phyloP scores from a whole-genome alignment of 2,797 vertebrate species.

The Hephaestus fuliginosus region DNA sequence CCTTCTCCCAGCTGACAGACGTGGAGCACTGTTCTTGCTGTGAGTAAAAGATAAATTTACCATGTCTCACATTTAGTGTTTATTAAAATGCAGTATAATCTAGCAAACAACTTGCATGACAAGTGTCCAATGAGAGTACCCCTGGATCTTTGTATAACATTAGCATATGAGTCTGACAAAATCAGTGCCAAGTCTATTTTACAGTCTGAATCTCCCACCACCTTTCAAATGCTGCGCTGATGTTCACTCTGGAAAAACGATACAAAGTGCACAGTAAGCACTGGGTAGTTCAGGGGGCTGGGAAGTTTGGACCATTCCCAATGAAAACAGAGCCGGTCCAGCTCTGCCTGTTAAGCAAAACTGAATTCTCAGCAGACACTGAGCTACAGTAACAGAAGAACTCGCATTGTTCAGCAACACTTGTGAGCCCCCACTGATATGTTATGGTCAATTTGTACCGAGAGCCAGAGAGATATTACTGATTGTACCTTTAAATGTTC shows the following conservation, averaged over 20 bases:
- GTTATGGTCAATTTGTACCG: slow-evolving; percentile 8
- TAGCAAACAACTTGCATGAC: background rate
- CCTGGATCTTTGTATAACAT: slow-evolving; percentile 1
- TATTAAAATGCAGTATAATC: background rate
- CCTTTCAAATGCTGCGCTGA: slow-evolving; percentile 1
- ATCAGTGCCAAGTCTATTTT: background rate
- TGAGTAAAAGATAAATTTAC: background rate
- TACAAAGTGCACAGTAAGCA: slow-evolving; percentile 4
- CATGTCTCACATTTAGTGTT: background rate
- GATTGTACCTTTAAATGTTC: slow-evolving; percentile 3
- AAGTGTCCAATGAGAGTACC: background rate
- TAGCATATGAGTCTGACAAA: background rate
- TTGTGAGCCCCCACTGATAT: background rate
- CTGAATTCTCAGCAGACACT: slow-evolving; percentile 20
- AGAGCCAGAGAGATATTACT: background rate
- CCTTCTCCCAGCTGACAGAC: background rate
- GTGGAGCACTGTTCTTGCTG: background rate
- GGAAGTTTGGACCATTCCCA: slow-evolving; percentile 30
- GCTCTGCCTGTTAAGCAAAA: slow-evolving; percentile 32
- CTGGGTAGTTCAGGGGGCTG: slow-evolving; percentile 17
- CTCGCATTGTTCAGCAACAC: slow-evolving; percentile 26
- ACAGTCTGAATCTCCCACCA: background rate
- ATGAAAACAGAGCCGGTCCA: background rate
- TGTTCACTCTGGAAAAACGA: slow-evolving; percentile 9
- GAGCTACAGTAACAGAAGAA: slow-evolving; percentile 13